Conservation (phyloP, 2,888 invertebrate species). For the Nephrotoma flavescens region DNA sequence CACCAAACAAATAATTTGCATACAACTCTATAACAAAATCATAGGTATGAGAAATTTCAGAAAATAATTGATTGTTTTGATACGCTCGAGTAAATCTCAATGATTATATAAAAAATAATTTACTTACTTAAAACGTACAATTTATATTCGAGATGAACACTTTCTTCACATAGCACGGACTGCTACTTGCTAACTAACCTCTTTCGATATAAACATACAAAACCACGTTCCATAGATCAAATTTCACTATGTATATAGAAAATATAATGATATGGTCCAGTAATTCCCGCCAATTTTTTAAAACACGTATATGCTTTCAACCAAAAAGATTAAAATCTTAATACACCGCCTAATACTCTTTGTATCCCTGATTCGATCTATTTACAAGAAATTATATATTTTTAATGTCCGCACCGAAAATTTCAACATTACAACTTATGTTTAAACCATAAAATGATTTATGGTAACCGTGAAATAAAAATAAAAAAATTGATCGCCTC, state of each 20-base stretch:
- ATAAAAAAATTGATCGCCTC: neutral
- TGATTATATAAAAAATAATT: neutral
- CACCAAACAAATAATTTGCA: neutral
- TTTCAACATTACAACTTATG: neutral
- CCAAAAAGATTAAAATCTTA: neutral
- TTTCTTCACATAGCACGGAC: neutral
- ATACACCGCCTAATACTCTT: neutral
- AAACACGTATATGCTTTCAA: neutral
- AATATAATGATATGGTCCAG: neutral
- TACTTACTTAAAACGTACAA: neutral
- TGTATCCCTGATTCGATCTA: neutral
- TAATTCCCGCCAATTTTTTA: neutral
- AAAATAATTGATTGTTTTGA: neutral
- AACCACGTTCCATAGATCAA: neutral
- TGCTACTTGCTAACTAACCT: neutral
- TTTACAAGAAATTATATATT: too few relatives aligned
- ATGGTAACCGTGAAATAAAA: neutral
- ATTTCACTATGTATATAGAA: neutral
- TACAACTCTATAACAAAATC: neutral
- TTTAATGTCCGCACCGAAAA: neutral
- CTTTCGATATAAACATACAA: neutral
- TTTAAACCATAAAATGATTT: neutral
- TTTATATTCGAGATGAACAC: neutral
- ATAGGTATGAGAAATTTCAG: too few relatives aligned
- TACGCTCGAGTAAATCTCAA: neutral